Conservation (phyloP, 2,888 invertebrate species). For the Schizaphis graminum region DNA sequence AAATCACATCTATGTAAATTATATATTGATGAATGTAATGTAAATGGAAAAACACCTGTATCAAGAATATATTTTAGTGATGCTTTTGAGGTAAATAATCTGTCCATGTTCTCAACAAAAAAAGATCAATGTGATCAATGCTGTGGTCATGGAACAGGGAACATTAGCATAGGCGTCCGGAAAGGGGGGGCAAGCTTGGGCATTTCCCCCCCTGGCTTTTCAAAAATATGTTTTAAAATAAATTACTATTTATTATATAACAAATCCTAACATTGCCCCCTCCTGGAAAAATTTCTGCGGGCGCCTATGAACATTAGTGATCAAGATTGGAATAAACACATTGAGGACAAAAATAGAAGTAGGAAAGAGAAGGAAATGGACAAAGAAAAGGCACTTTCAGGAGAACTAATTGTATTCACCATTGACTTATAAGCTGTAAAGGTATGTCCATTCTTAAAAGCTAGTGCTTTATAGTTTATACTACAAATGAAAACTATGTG, state of each 20-base stretch:
- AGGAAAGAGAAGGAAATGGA: conserved; percentile 6
- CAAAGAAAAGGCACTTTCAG: conserved; percentile 10
- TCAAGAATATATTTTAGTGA: neutral
- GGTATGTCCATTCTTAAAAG: conserved; percentile 24
- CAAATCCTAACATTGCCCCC: no score
- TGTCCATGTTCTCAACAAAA: neutral
- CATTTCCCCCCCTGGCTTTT: no score
- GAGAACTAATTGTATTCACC: conserved; percentile 6
- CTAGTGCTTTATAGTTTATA: conserved; percentile 30
- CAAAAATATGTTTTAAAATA: no score
- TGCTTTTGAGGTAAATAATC: neutral
- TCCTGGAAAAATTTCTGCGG: no score
- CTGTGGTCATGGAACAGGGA: conserved; percentile 13
- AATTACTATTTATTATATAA: no score
- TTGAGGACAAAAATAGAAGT: conserved; percentile 4
- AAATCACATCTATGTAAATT: neutral
- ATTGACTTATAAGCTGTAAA: conserved; percentile 45
- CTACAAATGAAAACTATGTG: conserved; percentile 67
- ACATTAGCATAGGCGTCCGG: no score
- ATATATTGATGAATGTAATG: conserved; percentile 2
- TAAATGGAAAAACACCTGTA: neutral
- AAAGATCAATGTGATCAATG: conserved; percentile 35
- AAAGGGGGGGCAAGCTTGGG: no score
- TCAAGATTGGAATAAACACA: conserved; percentile 16
- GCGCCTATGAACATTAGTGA: no score